These are phyloP conservation scores for Chrysaora quinquecirrha DNA, from an alignment of 30 jellyfish, hydroid and myxozoan species.

Conservation along the genomic window DNA sequence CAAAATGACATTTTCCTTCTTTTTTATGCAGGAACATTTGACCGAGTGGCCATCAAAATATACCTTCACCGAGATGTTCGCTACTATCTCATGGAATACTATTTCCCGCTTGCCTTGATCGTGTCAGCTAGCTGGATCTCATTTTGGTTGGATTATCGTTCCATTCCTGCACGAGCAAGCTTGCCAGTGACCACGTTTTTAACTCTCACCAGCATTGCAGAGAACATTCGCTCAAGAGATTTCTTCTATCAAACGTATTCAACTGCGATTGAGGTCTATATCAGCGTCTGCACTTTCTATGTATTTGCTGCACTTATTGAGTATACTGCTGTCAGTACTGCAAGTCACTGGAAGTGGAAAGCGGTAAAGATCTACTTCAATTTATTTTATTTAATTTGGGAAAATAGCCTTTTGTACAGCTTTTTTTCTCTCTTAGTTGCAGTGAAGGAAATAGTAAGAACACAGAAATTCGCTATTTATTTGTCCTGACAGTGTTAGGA, in stretches of 20 bases:
- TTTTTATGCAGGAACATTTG: slow-evolving; percentile 39
- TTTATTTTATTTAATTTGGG: too few species aligned
- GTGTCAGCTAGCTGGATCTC: slow-evolving; percentile 68
- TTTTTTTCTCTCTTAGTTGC: not conserved
- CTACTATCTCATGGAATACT: slow-evolving; percentile 29
- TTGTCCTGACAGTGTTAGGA: not conserved
- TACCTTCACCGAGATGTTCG: slow-evolving; percentile 30
- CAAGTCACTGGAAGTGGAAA: not conserved
- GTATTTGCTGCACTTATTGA: slow-evolving; percentile 69
- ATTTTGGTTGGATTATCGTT: slow-evolving; percentile 60
- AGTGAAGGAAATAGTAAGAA: not conserved
- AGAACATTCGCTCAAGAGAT: slow-evolving; percentile 21
- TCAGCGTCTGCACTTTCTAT: slow-evolving; percentile 39
- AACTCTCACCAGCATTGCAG: slow-evolving; percentile 41
- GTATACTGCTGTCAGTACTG: slow-evolving; percentile 43
- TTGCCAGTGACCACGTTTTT: slow-evolving; percentile 62
- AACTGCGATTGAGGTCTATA: slow-evolving; percentile 44
- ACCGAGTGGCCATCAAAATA: slow-evolving; percentile 25
- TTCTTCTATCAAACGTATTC: slow-evolving; percentile 30
- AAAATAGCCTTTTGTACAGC: too few species aligned
- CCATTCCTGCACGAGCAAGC: slow-evolving; percentile 54
- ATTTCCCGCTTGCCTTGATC: slow-evolving; percentile 40
- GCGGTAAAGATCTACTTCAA: not conserved
- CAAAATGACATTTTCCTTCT: too few species aligned
- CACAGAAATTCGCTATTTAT: not conserved